These are phyloP conservation scores for Perognathus longimembris DNA, from an alignment of 2,113 vertebrate species.

Conservation along the genomic window DNA sequence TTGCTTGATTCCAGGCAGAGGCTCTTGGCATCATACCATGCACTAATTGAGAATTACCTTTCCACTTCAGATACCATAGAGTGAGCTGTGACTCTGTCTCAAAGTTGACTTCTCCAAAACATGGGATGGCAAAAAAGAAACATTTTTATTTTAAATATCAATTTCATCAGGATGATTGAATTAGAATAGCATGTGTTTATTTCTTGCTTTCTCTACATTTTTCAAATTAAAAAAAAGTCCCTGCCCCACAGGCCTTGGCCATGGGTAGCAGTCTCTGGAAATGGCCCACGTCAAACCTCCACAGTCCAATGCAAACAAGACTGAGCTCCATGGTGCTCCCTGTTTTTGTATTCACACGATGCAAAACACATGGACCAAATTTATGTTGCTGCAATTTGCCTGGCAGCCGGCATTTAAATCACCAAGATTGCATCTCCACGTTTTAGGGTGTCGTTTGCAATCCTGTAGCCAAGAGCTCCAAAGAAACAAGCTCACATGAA, in stretches of 20 bases:
- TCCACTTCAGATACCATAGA: background rate
- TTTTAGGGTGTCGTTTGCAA: conserved; percentile 73
- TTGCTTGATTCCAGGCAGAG: background rate
- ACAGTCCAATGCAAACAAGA: conserved; percentile 1
- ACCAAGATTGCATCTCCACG: conserved; percentile 33
- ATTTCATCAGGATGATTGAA: background rate
- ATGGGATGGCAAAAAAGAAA: background rate
- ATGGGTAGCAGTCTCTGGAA: conserved; percentile 26
- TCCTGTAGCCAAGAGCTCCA: conserved; percentile 74
- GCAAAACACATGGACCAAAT: conserved; percentile 54
- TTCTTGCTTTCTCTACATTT: conserved; percentile 21
- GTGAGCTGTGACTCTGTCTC: background rate
- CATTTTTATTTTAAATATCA: conserved; percentile 22
- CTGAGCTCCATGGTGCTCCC: background rate
- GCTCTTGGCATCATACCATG: background rate
- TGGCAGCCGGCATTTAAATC: conserved; percentile 80
- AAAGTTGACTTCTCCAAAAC: conserved; percentile 27
- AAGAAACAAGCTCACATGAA: conserved; percentile 60
- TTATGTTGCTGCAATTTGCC: conserved; percentile 72
- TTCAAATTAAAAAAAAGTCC: background rate
- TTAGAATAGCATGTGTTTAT: background rate
- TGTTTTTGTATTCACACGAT: conserved; percentile 66
- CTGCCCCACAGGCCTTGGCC: background rate
- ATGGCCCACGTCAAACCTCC: background rate
- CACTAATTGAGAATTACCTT: background rate